Evolutionary conservation across 2,888 invertebrate genomes (phyloP), one percentile per base, ranked within the genome.

Genomic region (Drosophila ezoana): DNA sequence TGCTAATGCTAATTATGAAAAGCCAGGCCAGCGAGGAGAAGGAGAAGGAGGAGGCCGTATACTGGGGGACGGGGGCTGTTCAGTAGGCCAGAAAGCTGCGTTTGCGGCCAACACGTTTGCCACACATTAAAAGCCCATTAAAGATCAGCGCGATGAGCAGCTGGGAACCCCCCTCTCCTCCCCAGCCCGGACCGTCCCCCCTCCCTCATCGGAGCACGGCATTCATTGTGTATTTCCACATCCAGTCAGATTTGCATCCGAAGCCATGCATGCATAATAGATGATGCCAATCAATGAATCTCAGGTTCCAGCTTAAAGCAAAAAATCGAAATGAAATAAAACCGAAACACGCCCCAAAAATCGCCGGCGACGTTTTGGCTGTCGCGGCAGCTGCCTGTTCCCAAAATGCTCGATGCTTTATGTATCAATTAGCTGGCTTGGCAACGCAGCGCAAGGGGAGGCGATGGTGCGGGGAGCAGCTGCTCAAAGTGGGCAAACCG

Each of bases 391-490:
- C 11, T 33, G 11, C 35, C 23, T 13, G 9, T 38, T 38, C 5
- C 20, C 20, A 20, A 44, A 44, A 16, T 33, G 38, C 51, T 28
- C 32, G 13, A 54, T 58, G 70, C 51, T 68, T 87, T 87, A 85
- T 85, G 67, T 87, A 85, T 83, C 80, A 83, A 83, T 83, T 83
- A 83, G 79, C 58, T 78, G 56, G 59, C 45, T 43, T 23, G 43
- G 14, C 9, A 52, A 47, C 68, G 13, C 60, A 48, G 51, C 9
- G 20, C 14, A 44, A 32, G 11, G 57, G 32, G 40, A 40, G 44
- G 28, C 23, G 20, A 20, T 5, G 20, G 20, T 20, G 20, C 20
- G n/a, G 20, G 9, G 11, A n/a, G n/a, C n/a, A n/a, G n/a, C n/a
- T n/a, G 10, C 2, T 3, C 23, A 6, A 49, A 3, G 5, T 14